These are phyloP conservation scores for Eublepharis macularius DNA, from an alignment of 2,113 vertebrate genomes.

Conservation along the genomic window DNA sequence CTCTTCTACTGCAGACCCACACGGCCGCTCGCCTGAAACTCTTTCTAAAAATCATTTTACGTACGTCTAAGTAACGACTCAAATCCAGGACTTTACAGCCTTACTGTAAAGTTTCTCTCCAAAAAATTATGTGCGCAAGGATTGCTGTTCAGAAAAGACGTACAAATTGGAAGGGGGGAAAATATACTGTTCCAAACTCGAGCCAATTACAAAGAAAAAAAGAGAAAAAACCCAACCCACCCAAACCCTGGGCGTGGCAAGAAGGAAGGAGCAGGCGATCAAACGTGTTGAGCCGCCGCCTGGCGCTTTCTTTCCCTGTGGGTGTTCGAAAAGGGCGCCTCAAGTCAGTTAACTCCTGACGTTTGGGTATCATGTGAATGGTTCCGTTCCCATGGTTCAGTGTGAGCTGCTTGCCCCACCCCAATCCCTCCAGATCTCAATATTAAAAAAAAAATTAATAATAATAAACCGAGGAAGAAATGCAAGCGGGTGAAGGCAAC, in stretches of 20 bases:
- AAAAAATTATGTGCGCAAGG: too few relatives aligned
- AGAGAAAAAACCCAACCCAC: not conserved
- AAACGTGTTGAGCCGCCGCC: not conserved
- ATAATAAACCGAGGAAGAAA: slow-evolving; percentile 65
- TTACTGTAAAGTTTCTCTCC: too few relatives aligned
- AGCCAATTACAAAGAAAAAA: not conserved
- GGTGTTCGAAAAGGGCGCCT: slow-evolving; percentile 79
- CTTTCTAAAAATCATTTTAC: not conserved
- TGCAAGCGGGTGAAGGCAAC: slow-evolving; percentile 54
- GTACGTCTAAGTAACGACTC: not conserved
- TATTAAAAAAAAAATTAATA: slow-evolving; percentile 3
- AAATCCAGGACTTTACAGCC: not conserved
- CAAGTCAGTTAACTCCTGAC: slow-evolving; percentile 77
- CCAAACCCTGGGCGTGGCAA: not conserved
- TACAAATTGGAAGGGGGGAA: too few relatives aligned
- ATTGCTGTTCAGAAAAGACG: too few relatives aligned
- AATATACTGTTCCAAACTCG: too few relatives aligned
- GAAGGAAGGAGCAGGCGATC: not conserved
- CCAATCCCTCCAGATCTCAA: slow-evolving; percentile 71
- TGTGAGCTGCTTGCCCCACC: slow-evolving; percentile 84
- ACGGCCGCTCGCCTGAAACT: too few relatives aligned
- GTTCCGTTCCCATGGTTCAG: slow-evolving; percentile 84
- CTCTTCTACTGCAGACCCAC: too few relatives aligned
- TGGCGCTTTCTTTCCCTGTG: not conserved
- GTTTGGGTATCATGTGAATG: slow-evolving; percentile 86